phyloP scores from a whole-genome alignment of 2,113 vertebrate genomes.

The Neolamprologus ventralis region DNA sequence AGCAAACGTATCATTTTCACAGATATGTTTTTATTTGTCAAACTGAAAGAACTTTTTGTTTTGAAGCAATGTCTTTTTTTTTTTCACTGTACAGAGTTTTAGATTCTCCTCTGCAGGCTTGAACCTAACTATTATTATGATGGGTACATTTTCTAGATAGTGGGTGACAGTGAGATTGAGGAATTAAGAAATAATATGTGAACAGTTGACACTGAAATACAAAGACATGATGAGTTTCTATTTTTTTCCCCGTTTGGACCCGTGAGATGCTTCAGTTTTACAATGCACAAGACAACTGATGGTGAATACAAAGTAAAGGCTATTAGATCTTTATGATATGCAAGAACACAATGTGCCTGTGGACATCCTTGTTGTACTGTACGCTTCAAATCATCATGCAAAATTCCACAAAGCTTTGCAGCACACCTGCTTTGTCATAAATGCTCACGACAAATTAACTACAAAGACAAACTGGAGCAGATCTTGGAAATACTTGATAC shows the following conservation, averaged over 20 bases:
- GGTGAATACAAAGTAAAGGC: slow-evolving; percentile 42
- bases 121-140: slow-evolving; percentile 47
- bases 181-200: slow-evolving; percentile 38
- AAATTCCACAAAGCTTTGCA: slow-evolving; percentile 37
- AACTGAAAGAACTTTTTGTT: slow-evolving; percentile 67
- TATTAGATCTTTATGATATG: slow-evolving; percentile 43
- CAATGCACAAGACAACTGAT: slow-evolving; percentile 52
- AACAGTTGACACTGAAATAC: slow-evolving; percentile 37
- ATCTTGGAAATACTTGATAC: slow-evolving; percentile 15
- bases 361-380: slow-evolving; percentile 36
- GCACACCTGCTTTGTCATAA: slow-evolving; percentile 18
- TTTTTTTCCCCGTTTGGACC: slow-evolving; percentile 8
- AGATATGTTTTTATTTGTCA: slow-evolving; percentile 75
- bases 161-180: slow-evolving; percentile 45
- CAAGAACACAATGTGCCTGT: slow-evolving; percentile 52
- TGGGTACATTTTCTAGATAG: slow-evolving; percentile 54
- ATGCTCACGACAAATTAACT: slow-evolving; percentile 39
- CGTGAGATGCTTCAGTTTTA: slow-evolving; percentile 26
- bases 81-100: slow-evolving; percentile 61
- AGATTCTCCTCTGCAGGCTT: slow-evolving; percentile 43
- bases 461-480: slow-evolving; percentile 38
- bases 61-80: slow-evolving; percentile 62
- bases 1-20: slow-evolving; percentile 45
- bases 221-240: slow-evolving; percentile 37
- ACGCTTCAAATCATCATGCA: slow-evolving; percentile 51